phyloP scores from a whole-genome alignment of 2,888 invertebrate genomes.

The Reticulitermes lucifugus region DNA sequence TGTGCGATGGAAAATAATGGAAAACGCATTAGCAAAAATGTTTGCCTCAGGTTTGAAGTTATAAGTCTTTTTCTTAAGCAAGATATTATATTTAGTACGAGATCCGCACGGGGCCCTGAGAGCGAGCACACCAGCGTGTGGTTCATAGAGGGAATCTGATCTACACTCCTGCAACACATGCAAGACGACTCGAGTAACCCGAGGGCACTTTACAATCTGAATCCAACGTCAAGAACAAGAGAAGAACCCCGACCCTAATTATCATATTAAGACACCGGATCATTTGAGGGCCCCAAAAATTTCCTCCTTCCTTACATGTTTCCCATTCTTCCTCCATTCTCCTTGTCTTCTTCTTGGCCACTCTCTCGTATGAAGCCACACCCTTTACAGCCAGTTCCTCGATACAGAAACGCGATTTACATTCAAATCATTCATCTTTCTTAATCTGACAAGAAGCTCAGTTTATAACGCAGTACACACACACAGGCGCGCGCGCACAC shows the following conservation, averaged over 20 bases:
- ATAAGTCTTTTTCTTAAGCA: constrained; percentile 25
- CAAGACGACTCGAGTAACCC: neutral
- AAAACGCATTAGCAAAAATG: constrained; percentile 34
- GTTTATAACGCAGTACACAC: neutral
- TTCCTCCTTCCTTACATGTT: constrained; percentile 15
- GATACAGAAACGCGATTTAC: constrained; percentile 43
- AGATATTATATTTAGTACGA: constrained; percentile 25
- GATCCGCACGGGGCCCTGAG: constrained; percentile 8
- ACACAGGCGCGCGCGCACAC: no score
- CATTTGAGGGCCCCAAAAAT: constrained; percentile 6
- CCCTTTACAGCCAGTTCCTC: constrained; percentile 32
- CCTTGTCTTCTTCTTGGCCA: neutral
- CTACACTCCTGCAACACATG: neutral
- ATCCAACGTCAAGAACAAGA: neutral
- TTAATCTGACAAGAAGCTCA: constrained; percentile 46
- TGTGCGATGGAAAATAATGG: neutral
- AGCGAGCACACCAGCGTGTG: neutral
- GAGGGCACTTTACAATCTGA: neutral
- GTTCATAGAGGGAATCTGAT: neutral
- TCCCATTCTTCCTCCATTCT: constrained; percentile 8
- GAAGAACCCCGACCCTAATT: constrained; percentile 35
- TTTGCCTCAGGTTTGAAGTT: neutral
- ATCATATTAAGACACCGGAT: constrained; percentile 45
- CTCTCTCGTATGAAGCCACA: constrained; percentile 40
- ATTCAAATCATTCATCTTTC: constrained; percentile 50